Evolutionary conservation across 1,140 invertebrate species (phyloP).

Genomic region (Cydia splendana): DNA sequence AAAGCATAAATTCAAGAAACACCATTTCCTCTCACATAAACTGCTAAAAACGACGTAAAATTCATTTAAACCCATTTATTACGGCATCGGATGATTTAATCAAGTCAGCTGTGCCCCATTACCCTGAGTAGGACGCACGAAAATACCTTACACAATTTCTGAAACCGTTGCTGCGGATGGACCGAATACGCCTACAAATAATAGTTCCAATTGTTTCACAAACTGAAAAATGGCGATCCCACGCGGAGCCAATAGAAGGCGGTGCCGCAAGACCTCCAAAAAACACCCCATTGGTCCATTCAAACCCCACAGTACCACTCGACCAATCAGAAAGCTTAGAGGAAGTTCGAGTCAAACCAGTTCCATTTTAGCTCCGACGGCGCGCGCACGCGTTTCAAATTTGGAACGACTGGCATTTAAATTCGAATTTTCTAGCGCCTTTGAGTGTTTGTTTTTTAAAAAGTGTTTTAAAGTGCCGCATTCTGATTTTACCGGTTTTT

Average conservation of each 20-base stretch:
- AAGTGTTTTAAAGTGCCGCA: slow-evolving; percentile 38
- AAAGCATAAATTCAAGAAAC: slow-evolving; percentile 10
- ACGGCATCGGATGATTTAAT: slow-evolving; percentile 44
- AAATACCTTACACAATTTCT: slow-evolving; percentile 52
- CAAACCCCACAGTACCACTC: slow-evolving; percentile 42
- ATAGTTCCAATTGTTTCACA: slow-evolving; percentile 68
- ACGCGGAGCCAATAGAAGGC: slow-evolving; percentile 68
- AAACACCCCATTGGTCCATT: slow-evolving; percentile 53
- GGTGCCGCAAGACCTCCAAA: slow-evolving; percentile 49
- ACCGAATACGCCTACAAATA: slow-evolving; percentile 67
- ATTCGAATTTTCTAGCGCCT: slow-evolving; percentile 44
- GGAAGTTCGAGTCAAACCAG: slow-evolving; percentile 71
- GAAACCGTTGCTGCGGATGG: slow-evolving; percentile 51
- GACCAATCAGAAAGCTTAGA: slow-evolving; percentile 62
- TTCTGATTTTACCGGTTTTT: slow-evolving; percentile 34
- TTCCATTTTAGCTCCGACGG: slow-evolving; percentile 65
- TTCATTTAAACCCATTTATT: slow-evolving; percentile 36
- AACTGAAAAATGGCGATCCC: slow-evolving; percentile 73
- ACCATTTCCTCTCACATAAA: slow-evolving; percentile 17
- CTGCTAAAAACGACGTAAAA: slow-evolving; percentile 32
- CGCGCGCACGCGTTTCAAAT: slow-evolving; percentile 58
- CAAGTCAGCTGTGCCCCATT: slow-evolving; percentile 44
- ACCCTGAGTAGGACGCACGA: slow-evolving; percentile 45
- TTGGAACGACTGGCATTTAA: slow-evolving; percentile 39
- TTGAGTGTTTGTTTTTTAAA: slow-evolving; percentile 39